Evolutionary conservation across 1,140 invertebrate genomes (phyloP).

Genomic region (Oppia nitens): DNA sequence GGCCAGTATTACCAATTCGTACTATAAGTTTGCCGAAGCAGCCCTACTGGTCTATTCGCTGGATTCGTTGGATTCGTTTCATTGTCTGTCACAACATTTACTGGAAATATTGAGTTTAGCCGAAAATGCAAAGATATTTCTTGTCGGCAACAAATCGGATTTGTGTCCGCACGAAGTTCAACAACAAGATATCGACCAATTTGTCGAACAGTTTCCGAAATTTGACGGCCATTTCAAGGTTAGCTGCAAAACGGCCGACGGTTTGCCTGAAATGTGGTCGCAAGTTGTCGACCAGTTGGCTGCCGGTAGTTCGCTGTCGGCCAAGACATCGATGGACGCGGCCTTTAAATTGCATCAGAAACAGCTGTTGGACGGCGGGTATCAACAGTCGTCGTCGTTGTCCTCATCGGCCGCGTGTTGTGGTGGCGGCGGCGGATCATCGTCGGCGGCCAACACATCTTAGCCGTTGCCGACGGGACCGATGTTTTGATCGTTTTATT

Average conservation of each 20-base stretch:
- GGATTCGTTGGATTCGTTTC: constrained; percentile 76
- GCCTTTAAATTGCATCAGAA: constrained; percentile 16
- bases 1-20: constrained; percentile 77
- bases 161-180: constrained; percentile 54
- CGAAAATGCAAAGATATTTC: constrained; percentile 79
- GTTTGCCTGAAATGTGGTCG: constrained; percentile 24
- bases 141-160: constrained; percentile 77
- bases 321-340: constrained; percentile 8
- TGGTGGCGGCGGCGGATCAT: no score
- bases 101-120: constrained; percentile 78
- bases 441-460: no score
- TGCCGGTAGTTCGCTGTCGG: neutral
- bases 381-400: no score
- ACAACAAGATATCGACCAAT: constrained; percentile 72
- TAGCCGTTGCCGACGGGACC: no score
- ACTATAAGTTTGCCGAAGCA: constrained; percentile 82
- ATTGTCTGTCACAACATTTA: constrained; percentile 72
- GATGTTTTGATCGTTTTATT: no score
- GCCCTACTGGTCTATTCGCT: constrained; percentile 74
- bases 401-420: no score
- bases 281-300: constrained; percentile 21
- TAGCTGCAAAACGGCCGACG: constrained; percentile 52
- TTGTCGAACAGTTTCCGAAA: constrained; percentile 82
- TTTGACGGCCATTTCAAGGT: constrained; percentile 74
- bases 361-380: no score